Base-by-base conservation (phyloP, 2,113 vertebrate species). In the Triplophysa siluroides region DNA sequence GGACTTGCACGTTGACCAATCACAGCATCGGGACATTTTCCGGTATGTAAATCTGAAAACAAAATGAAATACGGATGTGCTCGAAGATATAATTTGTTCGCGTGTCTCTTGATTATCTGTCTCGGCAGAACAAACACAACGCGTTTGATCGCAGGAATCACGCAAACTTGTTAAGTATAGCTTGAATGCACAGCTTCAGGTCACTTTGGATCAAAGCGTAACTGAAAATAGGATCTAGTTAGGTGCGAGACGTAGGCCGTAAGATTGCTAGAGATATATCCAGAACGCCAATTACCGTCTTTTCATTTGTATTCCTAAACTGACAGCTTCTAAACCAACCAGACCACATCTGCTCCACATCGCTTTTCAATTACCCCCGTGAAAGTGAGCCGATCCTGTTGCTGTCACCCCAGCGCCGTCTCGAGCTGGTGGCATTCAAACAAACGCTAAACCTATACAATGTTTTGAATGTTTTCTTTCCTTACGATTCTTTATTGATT, bases 191-290 rank as follows among this genome's bases (percentile, higher is more conserved):
- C 29, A 4, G 3, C 33, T 38, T 38, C 33, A 38, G 8, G 33
- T 38, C 33, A 38, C 33, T 38, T 38, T 38, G 7, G 33, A 38
- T 38, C 7, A 38, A 38, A 38, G 33, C 8, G 33, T 38, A 1
- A 38, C 7, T 38, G 33, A 38, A 38, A 38, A 38, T 38, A 38
- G 7, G 5, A 38, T 38, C 33, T 38, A 7, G 6, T 38, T 38
- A 1, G 5, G 33, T 2, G 12, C 9, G 12, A 45, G 43, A 45
- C 43, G 6, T 45, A 45, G 43, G 8, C 43, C 43, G 11, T 45
- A 9, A 45, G 43, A 45, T 11, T 2, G 43, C 43, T 2, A 45
- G 43, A 12, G 43, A 82, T 84, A 79, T 85, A 83, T 89, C 86
- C 89, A 76, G 29, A 60, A 64, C 54, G 64, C 64, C 73, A 62